Evolutionary conservation across 2,113 vertebrate genomes (phyloP).

Genomic region (Excalfactoria chinensis): DNA sequence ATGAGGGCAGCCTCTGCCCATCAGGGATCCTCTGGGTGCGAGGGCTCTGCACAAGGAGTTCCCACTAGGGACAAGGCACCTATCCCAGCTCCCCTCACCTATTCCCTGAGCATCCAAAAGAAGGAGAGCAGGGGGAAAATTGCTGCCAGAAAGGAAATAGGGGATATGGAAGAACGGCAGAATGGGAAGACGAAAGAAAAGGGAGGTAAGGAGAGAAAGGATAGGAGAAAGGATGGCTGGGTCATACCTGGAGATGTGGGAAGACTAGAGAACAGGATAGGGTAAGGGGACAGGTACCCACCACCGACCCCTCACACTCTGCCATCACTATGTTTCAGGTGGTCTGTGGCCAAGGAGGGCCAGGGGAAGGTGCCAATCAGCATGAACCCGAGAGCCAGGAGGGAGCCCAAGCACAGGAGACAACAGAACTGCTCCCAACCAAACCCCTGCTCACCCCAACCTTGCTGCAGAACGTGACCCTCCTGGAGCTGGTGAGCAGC

Average conservation of each 20-base stretch:
- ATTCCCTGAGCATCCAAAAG: background rate
- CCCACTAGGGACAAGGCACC: accelerated
- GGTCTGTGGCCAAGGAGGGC: conserved; percentile 64
- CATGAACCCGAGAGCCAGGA: conserved; percentile 46
- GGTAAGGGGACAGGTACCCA: background rate
- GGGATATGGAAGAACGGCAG: background rate
- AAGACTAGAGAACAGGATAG: no score
- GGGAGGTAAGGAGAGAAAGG: background rate
- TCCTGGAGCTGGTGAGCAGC: conserved; percentile 83
- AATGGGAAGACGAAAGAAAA: background rate
- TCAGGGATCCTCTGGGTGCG: accelerated
- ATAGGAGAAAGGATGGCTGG: background rate
- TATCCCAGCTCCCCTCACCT: background rate
- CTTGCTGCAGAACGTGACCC: conserved; percentile 76
- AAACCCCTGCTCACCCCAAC: conserved; percentile 33
- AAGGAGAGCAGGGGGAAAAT: background rate
- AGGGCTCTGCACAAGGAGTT: background rate
- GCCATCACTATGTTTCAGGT: conserved; percentile 6
- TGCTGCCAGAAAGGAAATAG: accelerated
- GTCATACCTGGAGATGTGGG: background rate
- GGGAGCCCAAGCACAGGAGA: conserved; percentile 46
- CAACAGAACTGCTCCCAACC: conserved; percentile 44
- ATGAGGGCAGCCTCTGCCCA: background rate
- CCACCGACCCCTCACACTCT: background rate
- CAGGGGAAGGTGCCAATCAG: conserved; percentile 41